Base-by-base conservation (phyloP, 2,888 invertebrate species). In the Callimorpha dominula region DNA sequence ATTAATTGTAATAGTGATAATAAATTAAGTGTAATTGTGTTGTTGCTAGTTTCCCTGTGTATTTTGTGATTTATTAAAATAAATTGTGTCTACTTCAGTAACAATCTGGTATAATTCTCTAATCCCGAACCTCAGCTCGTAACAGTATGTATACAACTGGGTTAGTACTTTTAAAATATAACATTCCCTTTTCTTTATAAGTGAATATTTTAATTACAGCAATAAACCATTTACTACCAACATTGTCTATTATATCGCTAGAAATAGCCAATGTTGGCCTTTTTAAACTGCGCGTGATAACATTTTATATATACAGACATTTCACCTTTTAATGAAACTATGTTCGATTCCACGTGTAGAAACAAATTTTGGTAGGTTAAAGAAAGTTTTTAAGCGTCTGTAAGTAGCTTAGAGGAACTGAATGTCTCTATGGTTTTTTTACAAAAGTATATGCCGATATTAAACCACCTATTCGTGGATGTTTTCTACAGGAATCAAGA, bases 361-460 rank as follows among this genome's bases (percentile, higher is more conserved):
- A n/a, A 46, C 17, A n/a, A n/a, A n/a, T n/a, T n/a, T n/a, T n/a
- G n/a, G n/a, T n/a, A n/a, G n/a, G 71, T 72, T 73, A 70, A 66
- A 65, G n/a, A 46, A 49, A 72, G 17, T 66, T 72, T 65, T n/a
- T 4, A 20, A 54, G 14, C 31, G 17, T 43, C 20, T 65, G 31
- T 31, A 49, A 65, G 20, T 43, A 65, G 17, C 11, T 15, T 71
- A 49, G 54, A 73, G 65, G 60, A 74, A 81, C 76, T 60, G 63
- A 14, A 76, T 76, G 50, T 63, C 81, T 69, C 70, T 49, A 11
- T 60, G 20, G 63, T 46, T 42, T 66, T 63, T 7, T 49, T 70
- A 66, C 63, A 50, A 49, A 71, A 70, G 78, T 78, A 14, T 76
- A 71, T 78, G 71, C 76, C 52, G 70, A 83, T 46, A 50, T 31